Base-by-base conservation (phyloP, 2,113 vertebrate species). In the Perognathus longimembris region DNA sequence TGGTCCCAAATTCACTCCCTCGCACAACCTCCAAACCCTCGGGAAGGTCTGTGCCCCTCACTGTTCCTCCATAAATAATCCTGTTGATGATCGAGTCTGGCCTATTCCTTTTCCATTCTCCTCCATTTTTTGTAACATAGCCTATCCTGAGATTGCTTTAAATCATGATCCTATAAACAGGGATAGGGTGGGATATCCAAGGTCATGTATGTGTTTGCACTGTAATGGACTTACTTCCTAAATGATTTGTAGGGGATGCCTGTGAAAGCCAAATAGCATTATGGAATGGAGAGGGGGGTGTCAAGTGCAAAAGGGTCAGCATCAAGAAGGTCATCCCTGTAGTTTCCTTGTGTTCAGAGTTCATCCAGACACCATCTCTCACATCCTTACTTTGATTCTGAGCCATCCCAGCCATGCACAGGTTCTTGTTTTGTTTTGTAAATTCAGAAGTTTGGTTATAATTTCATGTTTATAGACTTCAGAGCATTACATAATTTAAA, bases 401-500 rank as follows among this genome's bases (percentile, higher is more conserved):
- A 80, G 20, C 34, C 34, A 11, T 34, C 40, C 28, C 22, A 28
- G 28, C 38, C 32, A 45, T 21, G 24, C 30, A 61, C 42, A 24
- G 1, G 17, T 50, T 89, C 76, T 45, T 9, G 11, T 64, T 85
- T 92, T 76, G 34, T 26, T 87, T 88, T 75, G 28, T 11, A 88
- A 86, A 89, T 84, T 81, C 22, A 38, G 21, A 40, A 66, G 28
- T 81, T 84, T 50, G 71, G 45, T 20, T 50, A 77, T 59, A 69
- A 80, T 69, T 80, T 90, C 89, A 66, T 34, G 22, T 30, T 84
- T 81, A 36, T 36, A 76, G n/a, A 74, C 9, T 42, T 89, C n/a
- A 2, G 45, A 40, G 57, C 4, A 40, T 84, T 40, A 50, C 64
- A n/a, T 38, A 81, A 74, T 57, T 57, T 89, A 91, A 95, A 78